A percentile compares a stretch with the other conserved stretches of the same genome.
Conservation (phyloP, 2,113 vertebrate genomes). For the Tetrax tetrax region DNA sequence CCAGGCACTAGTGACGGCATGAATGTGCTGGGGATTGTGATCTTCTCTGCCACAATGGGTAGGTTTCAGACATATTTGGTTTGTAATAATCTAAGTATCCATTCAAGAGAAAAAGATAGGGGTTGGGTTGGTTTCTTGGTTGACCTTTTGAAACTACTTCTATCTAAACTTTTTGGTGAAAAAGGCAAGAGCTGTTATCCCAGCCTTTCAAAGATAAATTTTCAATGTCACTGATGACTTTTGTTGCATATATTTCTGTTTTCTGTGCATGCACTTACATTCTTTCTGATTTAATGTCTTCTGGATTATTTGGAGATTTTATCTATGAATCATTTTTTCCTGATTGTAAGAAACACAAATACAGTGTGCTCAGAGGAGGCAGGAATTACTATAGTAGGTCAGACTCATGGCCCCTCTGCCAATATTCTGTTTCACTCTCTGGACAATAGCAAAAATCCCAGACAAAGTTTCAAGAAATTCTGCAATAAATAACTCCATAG, state of each 20-base stretch:
- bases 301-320: not conserved
- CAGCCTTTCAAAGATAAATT: not conserved
- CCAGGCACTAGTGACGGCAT: slow-evolving; percentile 94
- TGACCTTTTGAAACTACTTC: not conserved
- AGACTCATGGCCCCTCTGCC: not conserved
- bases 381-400: not conserved
- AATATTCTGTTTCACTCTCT: not conserved
- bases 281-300: not conserved
- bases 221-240: not conserved
- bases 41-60: slow-evolving; percentile 99
- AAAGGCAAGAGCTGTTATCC: not conserved
- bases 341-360: not conserved
- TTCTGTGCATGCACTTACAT: not conserved
- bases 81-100: not conserved
- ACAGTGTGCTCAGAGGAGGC: not conserved
- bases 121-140: not conserved
- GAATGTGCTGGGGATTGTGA: slow-evolving; percentile 98
- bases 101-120: not conserved
- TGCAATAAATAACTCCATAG: not conserved
- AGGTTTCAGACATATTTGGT: slow-evolving; percentile 3
- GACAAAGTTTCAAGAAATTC: not conserved
- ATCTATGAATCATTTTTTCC: not conserved
- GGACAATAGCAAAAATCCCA: not conserved
- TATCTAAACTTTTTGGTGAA: not conserved
- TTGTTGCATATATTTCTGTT: not conserved